phyloP scores from a whole-genome alignment of 2,113 vertebrate genomes.

The Nibea albiflora region DNA sequence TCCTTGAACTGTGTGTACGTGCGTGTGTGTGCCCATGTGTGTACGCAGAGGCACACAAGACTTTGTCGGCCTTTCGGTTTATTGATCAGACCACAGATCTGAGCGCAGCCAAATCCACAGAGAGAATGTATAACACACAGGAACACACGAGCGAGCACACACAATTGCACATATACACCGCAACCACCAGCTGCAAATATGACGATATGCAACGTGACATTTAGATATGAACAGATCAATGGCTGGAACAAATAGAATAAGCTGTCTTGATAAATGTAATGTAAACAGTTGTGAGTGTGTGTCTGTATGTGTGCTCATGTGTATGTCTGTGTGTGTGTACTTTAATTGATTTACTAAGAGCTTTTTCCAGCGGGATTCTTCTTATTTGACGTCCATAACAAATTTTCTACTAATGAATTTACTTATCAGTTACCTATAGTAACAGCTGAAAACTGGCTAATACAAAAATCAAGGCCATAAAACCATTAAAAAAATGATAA shows the following conservation, averaged over 20 bases:
- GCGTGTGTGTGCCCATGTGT: conserved; percentile 8
- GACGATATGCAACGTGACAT: conserved; percentile 76
- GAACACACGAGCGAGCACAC: conserved; percentile 2
- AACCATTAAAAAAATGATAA: not conserved
- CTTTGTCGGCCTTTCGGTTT: conserved; percentile 59
- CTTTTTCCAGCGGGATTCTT: not conserved
- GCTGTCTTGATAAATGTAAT: conserved; percentile 54
- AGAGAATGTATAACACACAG: conserved; percentile 44
- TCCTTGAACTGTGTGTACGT: conserved; percentile 26
- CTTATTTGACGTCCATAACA: conserved; percentile 17
- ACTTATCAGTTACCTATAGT: not conserved
- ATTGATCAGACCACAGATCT: conserved; percentile 64
- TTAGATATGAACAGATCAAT: conserved; percentile 75
- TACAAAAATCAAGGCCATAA: conserved; percentile 5
- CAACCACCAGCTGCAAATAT: conserved; percentile 50
- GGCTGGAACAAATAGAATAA: conserved; percentile 69
- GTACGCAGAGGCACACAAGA: not conserved
- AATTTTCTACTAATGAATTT: conserved; percentile 23
- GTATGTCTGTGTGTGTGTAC: not conserved
- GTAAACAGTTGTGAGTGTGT: conserved; percentile 33
- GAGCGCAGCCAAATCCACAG: conserved; percentile 40
- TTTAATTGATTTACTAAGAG: conserved; percentile 40
- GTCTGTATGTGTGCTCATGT: not conserved
- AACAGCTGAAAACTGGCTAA: not conserved
- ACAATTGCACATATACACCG: conserved; percentile 15